Conservation (phyloP, 1,140 invertebrate species). For the Campoletis sonorensis region DNA sequence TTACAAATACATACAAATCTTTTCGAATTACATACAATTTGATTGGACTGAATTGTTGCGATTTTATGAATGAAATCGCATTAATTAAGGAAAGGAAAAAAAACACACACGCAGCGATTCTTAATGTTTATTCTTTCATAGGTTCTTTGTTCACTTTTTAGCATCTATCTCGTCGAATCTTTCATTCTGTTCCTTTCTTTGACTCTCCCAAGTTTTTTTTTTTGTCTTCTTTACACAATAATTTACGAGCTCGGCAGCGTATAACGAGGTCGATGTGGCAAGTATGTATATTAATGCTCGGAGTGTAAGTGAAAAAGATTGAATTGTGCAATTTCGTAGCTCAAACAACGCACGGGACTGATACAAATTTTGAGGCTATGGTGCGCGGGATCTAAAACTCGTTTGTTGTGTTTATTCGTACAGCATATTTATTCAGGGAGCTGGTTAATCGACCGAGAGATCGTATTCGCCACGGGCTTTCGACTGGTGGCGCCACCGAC, state of each 20-base stretch:
- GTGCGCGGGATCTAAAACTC: not conserved
- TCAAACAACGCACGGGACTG: not conserved
- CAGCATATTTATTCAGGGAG: not conserved
- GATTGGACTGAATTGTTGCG: not conserved
- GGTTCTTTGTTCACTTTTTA: not conserved
- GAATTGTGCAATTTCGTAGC: constrained; percentile 28
- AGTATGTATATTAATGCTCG: constrained; percentile 37
- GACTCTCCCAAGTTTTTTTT: not conserved
- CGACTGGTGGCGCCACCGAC: constrained; percentile 23
- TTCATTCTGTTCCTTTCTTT: not conserved
- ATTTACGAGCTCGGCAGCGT: constrained; percentile 21
- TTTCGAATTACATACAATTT: not conserved
- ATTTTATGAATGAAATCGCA: constrained; percentile 44
- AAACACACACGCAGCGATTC: too few relatives aligned
- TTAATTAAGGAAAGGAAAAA: too few relatives aligned
- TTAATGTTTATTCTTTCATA: not conserved
- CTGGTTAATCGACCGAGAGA: constrained; percentile 20
- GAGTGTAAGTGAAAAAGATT: not conserved
- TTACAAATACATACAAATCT: not conserved
- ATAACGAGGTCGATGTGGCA: constrained; percentile 47
- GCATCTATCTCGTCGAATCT: not conserved
- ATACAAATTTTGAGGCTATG: not conserved
- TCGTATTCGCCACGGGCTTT: too few relatives aligned
- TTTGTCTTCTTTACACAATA: constrained; percentile 32
- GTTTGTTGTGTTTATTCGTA: too few relatives aligned